These are phyloP conservation scores for Drosophila simulans DNA, from an alignment of 1,140 invertebrate species.

Conservation along the genomic window DNA sequence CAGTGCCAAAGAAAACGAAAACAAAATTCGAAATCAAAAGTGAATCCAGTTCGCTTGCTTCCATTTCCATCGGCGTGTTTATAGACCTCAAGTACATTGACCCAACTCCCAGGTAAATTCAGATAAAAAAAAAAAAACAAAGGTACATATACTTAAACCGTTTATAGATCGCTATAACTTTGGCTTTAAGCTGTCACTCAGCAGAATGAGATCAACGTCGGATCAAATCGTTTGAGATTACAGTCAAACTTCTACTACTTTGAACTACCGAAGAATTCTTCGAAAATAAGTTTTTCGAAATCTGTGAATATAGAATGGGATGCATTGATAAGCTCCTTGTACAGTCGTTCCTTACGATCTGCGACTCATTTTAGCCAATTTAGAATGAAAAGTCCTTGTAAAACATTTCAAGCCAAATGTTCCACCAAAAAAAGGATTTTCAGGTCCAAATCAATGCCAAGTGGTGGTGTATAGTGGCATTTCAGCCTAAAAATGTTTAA, in stretches of 20 bases:
- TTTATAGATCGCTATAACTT: constrained; percentile 42
- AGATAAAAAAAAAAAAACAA: constrained; percentile 2
- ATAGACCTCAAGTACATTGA: constrained; percentile 67
- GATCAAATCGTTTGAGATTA: constrained; percentile 16
- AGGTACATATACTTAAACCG: constrained; percentile 44
- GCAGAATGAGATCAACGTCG: constrained; percentile 40
- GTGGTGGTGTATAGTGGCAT: neutral
- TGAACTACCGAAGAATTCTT: neutral
- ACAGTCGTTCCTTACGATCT: no score
- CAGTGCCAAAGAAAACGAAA: constrained; percentile 54
- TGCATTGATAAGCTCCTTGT: no score
- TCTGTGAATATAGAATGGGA: no score
- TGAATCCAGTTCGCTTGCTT: constrained; percentile 25
- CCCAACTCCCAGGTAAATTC: constrained; percentile 29
- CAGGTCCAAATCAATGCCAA: neutral
- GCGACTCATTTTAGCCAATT: no score
- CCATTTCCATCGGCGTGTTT: constrained; percentile 9
- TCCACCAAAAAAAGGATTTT: neutral
- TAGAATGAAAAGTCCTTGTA: no score
- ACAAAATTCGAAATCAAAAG: constrained; percentile 34
- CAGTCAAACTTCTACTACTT: constrained; percentile 13
- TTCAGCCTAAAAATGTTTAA: neutral
- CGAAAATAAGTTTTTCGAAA: no score
- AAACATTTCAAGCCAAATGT: neutral
- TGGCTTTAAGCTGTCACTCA: constrained; percentile 51